Base-by-base conservation (phyloP, 2,113 vertebrate species). In the Pterocles gutturalis region DNA sequence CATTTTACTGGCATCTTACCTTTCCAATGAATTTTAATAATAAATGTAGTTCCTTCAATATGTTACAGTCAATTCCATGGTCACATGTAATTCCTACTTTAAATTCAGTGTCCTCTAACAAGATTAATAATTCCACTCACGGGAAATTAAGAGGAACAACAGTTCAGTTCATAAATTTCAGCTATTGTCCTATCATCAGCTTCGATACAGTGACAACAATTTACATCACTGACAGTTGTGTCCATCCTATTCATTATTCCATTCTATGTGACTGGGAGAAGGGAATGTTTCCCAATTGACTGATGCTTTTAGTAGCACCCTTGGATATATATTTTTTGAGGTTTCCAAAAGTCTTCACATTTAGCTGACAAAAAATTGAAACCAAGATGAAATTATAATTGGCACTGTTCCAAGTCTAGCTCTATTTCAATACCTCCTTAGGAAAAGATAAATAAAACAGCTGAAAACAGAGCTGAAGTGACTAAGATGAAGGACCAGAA, bases 21-120 rank as follows among this genome's bases (percentile, higher is more conserved):
- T 91, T 95, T 93, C 31, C 84, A 90, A 57, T 80, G 41, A 88
- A 76, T 83, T 94, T 90, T 73, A 94, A 67, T 88, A 96, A 65
- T 14, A 46, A 76, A 36, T 33, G 1, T 49, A 65, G 28, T 53
- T 72, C 4, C 6, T 94, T 93, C 66, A 93, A 8, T 57, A 70
- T 57, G 17, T 4, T 91, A 33, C 48, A 76, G 54, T 65, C 5
- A 8, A n/a, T 80, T 85, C 49, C 66, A 54, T 9, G 4, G 46
- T 5, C 69, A 87, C 41, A 55, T 49, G 29, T 45, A 31, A 81
- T 65, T 84, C 61, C 9, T 53, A 41, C 48, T 89, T 91, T 60
- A 66, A 87, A 87, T 93, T 67, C 21, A 36, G 9, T 48, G 17
- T 64, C 43, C 13, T 91, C 58, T 62, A 69, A 61, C 25, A 69